phyloP scores from a whole-genome alignment of 1,140 invertebrate genomes.

The Pinna nobilis region DNA sequence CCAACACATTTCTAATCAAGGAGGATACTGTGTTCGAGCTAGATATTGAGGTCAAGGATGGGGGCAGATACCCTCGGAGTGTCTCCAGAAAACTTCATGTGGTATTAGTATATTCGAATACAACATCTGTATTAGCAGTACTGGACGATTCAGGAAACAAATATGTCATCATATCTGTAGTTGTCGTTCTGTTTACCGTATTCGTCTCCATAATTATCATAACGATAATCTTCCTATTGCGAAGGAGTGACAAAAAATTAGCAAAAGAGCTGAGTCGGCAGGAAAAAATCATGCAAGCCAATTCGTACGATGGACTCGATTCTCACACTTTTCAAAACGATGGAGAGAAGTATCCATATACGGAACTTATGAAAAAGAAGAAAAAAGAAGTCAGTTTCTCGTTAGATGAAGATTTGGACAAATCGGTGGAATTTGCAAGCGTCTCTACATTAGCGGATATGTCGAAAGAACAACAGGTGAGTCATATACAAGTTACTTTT shows the following conservation, averaged over 20 bases:
- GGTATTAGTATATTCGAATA: constrained; percentile 56
- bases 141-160: constrained; percentile 32
- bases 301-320: constrained; percentile 6
- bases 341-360: constrained; percentile 19
- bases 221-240: constrained; percentile 58
- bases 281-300: not conserved
- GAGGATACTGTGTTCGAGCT: constrained; percentile 50
- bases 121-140: constrained; percentile 34
- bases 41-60: constrained; percentile 54
- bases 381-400: constrained; percentile 60
- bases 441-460: constrained; percentile 15
- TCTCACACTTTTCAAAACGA: constrained; percentile 17
- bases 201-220: constrained; percentile 60
- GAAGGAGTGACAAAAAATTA: constrained; percentile 45
- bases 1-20: constrained; percentile 34
- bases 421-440: constrained; percentile 31
- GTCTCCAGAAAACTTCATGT: constrained; percentile 46
- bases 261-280: constrained; percentile 23
- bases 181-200: constrained; percentile 59
- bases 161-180: constrained; percentile 60
- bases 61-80: constrained; percentile 47
- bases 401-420: constrained; percentile 52
- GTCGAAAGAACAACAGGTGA: too few relatives aligned
- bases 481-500: constrained; percentile 9
- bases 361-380: constrained; percentile 45